Percentiles rank a stretch among this genome's conserved stretches.
Evolutionary conservation across 2,113 vertebrate genomes (phyloP).

Genomic region (Chamaetylas fuelleborni): DNA sequence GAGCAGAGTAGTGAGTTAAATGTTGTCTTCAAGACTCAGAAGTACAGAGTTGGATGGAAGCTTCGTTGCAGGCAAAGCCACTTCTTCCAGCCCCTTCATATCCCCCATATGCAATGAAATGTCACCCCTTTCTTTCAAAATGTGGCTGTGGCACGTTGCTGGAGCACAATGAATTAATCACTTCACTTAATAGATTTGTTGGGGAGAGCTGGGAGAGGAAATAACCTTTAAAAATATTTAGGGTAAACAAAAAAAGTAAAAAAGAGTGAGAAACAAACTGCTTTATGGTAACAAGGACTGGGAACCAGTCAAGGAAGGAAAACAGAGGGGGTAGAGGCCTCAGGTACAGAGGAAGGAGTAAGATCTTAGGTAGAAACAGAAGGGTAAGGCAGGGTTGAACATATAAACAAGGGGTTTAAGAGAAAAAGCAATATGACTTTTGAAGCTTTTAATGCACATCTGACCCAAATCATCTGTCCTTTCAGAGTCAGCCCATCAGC

Average conservation of each 20-base stretch:
- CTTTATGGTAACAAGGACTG: background rate
- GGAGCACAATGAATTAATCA: background rate
- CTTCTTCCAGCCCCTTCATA: background rate
- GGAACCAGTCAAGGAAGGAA: constrained; percentile 1
- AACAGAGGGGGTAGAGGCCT: background rate
- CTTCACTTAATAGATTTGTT: background rate
- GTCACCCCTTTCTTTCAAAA: background rate
- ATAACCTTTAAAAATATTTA: constrained; percentile 27
- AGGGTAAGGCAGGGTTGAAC: constrained; percentile 7
- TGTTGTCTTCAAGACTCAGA: background rate
- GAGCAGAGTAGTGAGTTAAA: background rate
- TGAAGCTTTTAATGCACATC: constrained; percentile 51
- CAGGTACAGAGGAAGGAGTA: constrained; percentile 32
- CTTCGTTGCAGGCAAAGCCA: background rate
- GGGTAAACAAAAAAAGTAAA: background rate
- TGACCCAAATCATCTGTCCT: constrained; percentile 58
- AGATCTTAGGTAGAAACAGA: constrained; percentile 26
- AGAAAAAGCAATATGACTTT: constrained; percentile 35
- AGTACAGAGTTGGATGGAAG: background rate
- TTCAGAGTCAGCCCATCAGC: constrained; percentile 33
- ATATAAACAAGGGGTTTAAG: constrained; percentile 53
- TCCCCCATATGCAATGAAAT: background rate
- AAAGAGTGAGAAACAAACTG: background rate
- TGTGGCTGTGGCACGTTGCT: background rate
- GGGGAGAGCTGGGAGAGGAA: background rate